Conservation (phyloP, 1,140 invertebrate species). For the Globodera ellingtonae region DNA sequence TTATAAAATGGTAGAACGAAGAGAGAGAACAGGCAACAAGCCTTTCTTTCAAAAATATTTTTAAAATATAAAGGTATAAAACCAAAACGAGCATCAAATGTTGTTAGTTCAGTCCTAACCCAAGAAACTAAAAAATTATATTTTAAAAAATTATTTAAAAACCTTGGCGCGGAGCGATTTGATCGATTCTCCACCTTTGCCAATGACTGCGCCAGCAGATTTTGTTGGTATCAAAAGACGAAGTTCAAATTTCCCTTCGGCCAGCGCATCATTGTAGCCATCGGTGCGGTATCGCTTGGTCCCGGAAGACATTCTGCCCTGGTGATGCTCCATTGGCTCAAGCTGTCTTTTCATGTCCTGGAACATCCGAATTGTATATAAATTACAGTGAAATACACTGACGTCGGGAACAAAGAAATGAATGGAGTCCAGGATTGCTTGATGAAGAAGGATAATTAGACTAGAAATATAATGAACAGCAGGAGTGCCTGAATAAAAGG, state of each 20-base stretch:
- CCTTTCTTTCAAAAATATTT: neutral
- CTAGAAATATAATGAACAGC: neutral
- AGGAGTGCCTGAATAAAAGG: too few relatives aligned
- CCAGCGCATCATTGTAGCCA: slow-evolving; percentile 46
- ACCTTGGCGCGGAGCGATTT: slow-evolving; percentile 70
- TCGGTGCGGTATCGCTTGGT: slow-evolving; percentile 33
- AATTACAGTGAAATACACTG: neutral
- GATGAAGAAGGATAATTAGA: neutral
- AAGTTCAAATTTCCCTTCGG: slow-evolving; percentile 62
- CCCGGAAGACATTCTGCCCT: slow-evolving; percentile 20
- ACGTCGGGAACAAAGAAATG: slow-evolving; percentile 15
- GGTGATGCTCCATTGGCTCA: slow-evolving; percentile 15
- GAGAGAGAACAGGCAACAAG: neutral
- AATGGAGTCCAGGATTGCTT: slow-evolving; percentile 18
- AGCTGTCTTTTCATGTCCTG: slow-evolving; percentile 33
- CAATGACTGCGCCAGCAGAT: slow-evolving; percentile 90
- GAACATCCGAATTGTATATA: neutral
- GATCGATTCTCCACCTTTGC: slow-evolving; percentile 91
- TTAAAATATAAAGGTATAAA: neutral
- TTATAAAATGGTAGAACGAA: slow-evolving; percentile 2
- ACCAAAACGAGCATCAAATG: neutral
- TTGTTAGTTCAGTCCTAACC: neutral
- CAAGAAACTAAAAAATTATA: slow-evolving; percentile 7
- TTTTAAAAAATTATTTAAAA: slow-evolving; percentile 30
- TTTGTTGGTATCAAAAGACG: slow-evolving; percentile 62